Conservation (phyloP, 2,113 vertebrate genomes). For the Rhinogobius similis region DNA sequence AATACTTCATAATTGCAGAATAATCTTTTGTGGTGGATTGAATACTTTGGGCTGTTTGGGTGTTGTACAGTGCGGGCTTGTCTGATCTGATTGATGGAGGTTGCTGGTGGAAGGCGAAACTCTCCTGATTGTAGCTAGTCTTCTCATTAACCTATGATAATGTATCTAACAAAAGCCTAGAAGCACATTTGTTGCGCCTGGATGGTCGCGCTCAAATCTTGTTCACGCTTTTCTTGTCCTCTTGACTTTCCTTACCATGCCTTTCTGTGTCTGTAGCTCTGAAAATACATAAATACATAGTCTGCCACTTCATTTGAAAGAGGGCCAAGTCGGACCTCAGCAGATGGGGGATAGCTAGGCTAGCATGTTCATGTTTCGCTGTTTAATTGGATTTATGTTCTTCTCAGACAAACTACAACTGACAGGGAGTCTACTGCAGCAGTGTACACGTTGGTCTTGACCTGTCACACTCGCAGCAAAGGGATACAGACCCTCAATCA, state of each 20-base stretch:
- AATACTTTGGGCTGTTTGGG: slow-evolving; percentile 19
- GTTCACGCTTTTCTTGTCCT: neutral
- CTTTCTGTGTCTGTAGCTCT: slow-evolving; percentile 17
- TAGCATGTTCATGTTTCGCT: slow-evolving; percentile 15
- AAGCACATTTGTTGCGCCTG: slow-evolving; percentile 43
- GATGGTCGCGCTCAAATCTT: slow-evolving; percentile 37
- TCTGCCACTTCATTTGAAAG: slow-evolving; percentile 26
- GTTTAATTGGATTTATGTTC: slow-evolving; percentile 52
- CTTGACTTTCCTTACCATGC: slow-evolving; percentile 23
- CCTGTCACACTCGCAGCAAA: neutral
- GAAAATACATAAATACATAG: slow-evolving; percentile 14
- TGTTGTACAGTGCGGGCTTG: slow-evolving; percentile 15
- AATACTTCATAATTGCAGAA: slow-evolving; percentile 52
- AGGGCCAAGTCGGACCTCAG: slow-evolving; percentile 43
- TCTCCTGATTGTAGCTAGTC: slow-evolving; percentile 53
- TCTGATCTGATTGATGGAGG: slow-evolving; percentile 66
- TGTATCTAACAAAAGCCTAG: slow-evolving; percentile 56
- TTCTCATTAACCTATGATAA: slow-evolving; percentile 76
- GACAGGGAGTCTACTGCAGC: slow-evolving; percentile 32
- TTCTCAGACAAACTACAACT: slow-evolving; percentile 17
- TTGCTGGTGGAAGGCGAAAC: slow-evolving; percentile 22
- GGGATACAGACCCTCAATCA: neutral
- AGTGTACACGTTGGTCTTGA: neutral
- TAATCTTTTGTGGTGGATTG: slow-evolving; percentile 36
- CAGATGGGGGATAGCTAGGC: slow-evolving; percentile 47